Conservation (phyloP, 2,113 vertebrate species). For the Dascyllus trimaculatus region DNA sequence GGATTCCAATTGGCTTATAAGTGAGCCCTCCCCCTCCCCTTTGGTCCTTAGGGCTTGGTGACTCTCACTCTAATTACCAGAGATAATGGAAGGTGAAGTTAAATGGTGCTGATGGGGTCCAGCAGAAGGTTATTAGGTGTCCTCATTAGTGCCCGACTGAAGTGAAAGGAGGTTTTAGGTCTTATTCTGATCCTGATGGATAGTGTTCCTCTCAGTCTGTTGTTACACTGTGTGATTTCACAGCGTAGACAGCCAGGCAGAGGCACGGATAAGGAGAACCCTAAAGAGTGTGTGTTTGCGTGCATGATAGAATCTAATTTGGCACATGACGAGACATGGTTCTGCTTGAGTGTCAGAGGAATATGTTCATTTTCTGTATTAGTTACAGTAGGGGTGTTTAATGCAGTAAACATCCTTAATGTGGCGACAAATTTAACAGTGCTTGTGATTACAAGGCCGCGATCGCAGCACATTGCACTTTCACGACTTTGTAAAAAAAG, state of each 20-base stretch:
- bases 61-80: constrained; percentile 81
- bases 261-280: neutral
- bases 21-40: constrained; percentile 28
- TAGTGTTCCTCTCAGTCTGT: constrained; percentile 54
- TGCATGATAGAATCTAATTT: constrained; percentile 17
- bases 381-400: constrained; percentile 10
- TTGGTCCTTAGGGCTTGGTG: constrained; percentile 68
- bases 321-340: constrained; percentile 35
- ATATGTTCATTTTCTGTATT: constrained; percentile 34
- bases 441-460: neutral
- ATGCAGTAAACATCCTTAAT: constrained; percentile 21
- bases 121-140: constrained; percentile 84
- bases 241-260: neutral
- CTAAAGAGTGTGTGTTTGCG: neutral
- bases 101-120: constrained; percentile 81
- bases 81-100: constrained; percentile 83
- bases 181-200: constrained; percentile 79
- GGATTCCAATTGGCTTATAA: constrained; percentile 57
- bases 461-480: neutral
- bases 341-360: constrained; percentile 20
- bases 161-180: constrained; percentile 79
- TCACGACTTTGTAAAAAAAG: constrained; percentile 18
- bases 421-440: constrained; percentile 1
- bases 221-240: constrained; percentile 42
- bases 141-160: constrained; percentile 79